Conservation (phyloP, 2,113 vertebrate genomes). For the Fukomys damarensis region DNA sequence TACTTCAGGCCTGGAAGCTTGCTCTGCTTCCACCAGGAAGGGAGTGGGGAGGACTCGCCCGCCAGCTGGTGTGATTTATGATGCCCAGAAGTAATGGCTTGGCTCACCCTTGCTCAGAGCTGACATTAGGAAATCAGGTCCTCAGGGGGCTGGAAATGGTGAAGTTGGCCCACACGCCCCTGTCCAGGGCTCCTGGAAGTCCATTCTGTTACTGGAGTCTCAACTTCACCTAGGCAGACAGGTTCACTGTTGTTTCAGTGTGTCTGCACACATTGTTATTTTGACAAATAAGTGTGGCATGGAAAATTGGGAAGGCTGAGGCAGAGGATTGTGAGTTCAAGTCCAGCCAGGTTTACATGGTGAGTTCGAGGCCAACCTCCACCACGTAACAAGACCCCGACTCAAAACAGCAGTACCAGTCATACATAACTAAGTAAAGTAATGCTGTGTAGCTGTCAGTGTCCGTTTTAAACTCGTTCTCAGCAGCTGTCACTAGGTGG, state of each 20-base stretch:
- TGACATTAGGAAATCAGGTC: background rate
- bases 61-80: background rate
- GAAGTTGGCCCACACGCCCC: rapidly evolving
- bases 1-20: too few relatives aligned
- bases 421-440: background rate
- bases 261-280: background rate
- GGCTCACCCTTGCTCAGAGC: background rate
- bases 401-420: background rate
- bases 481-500: conserved; percentile 83
- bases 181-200: rapidly evolving
- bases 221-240: rapidly evolving
- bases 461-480: background rate
- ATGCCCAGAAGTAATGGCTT: rapidly evolving
- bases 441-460: rapidly evolving
- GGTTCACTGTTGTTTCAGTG: background rate
- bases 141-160: background rate
- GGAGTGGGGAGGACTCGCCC: too few relatives aligned
- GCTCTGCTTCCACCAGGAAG: background rate
- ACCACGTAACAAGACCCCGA: too few relatives aligned
- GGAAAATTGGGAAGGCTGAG: background rate
- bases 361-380: background rate
- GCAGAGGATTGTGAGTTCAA: background rate
- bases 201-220: rapidly evolving
- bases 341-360: background rate
- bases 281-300: rapidly evolving